Evolutionary conservation across 1,140 invertebrate species (phyloP).

Genomic region (Holcopasites calliopsidis): DNA sequence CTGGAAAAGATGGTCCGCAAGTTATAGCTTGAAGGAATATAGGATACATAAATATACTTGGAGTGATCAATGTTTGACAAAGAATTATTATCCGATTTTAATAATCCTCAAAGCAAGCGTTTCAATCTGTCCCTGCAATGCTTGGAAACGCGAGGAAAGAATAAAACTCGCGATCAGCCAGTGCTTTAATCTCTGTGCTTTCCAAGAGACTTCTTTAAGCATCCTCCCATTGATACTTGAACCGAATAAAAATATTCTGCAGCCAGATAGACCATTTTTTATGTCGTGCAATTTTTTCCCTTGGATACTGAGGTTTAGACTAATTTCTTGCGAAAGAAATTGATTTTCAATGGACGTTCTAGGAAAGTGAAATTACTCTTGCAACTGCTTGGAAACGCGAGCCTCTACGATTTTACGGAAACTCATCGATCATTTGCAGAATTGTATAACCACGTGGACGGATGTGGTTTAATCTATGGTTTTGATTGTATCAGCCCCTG

Average conservation of each 20-base stretch:
- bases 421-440: constrained; percentile 3
- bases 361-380: neutral
- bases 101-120: neutral
- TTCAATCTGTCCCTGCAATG: neutral
- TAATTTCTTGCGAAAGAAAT: neutral
- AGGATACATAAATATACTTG: too few relatives aligned
- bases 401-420: neutral
- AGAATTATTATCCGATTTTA: too few relatives aligned
- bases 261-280: neutral
- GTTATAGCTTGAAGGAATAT: too few relatives aligned
- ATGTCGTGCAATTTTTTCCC: neutral
- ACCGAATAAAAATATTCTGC: neutral
- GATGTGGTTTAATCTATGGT: neutral
- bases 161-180: neutral
- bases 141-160: neutral
- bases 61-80: too few relatives aligned
- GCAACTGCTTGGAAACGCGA: too few relatives aligned
- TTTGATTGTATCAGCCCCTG: neutral
- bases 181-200: too few relatives aligned
- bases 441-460: neutral
- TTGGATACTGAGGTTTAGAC: too few relatives aligned
- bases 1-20: too few relatives aligned
- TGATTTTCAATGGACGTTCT: neutral
- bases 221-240: too few relatives aligned
- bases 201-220: too few relatives aligned